Evolutionary conservation across 2,113 vertebrate genomes (phyloP), one percentile per base, ranked within the genome.

Genomic region (Ammodytes dubius): DNA sequence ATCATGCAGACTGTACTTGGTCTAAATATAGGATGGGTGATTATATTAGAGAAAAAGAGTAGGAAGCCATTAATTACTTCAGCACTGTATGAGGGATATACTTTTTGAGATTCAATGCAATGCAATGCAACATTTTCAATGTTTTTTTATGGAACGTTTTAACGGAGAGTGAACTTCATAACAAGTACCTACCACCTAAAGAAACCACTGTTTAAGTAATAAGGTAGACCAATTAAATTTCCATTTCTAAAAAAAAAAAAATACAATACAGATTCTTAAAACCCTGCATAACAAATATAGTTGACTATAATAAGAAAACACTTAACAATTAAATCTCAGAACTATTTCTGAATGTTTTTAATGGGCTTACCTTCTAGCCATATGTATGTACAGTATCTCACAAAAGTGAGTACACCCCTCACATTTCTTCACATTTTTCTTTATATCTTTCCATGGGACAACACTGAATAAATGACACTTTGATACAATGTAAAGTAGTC

Each of bases 21-120:
- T 89, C 87, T 90, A 93, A 90, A 93, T 93, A 92, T 92, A 94
- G 88, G 70, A 74, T 59, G 87, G 61, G 72, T 86, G 50, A 92
- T 92, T 87, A 82, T 85, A 87, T 83, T 77, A 54, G 74, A 89
- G 83, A 90, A 27, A 27, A 27, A 27, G 27, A 82, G 70, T 56
- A 69, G 77, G 64, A 87, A 79, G 74, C 74, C 27, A 89, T 91
- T 89, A 87, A 92, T 93, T 89, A 88, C 57, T 81, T 37, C 35
- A 4, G 54, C 58, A 40, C 69, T 59, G 19, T 50, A 56, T 70
- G 17, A 74, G 50, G 53, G 53, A 73, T 87, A 77, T 7, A 37
- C n/a, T 64, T 82, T 84, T 27, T 27, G 27, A 27, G 27, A 27
- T 27, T 49, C 49, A 76, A 43, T 57, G 60, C 19, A 59, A 27